Percentiles rank a stretch among this genome's conserved stretches.
Evolutionary conservation across 2,888 invertebrate genomes (phyloP).

Genomic region (Neoascia interrupta): DNA sequence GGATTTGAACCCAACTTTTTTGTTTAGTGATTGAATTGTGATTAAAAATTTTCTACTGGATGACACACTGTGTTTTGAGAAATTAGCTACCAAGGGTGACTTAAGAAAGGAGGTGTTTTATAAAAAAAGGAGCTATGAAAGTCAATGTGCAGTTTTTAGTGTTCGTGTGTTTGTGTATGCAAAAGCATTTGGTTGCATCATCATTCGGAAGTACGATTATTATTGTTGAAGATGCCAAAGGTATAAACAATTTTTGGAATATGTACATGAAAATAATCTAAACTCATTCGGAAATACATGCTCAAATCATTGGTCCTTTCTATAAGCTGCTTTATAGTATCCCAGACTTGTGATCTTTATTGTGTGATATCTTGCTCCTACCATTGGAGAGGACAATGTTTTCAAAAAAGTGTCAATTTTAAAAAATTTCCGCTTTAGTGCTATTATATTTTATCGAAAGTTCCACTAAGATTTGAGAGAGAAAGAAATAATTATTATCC

Average conservation of each 20-base stretch:
- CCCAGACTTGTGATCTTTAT: too few species aligned
- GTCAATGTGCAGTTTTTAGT: slow-evolving; percentile 40
- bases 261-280: too few species aligned
- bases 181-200: slow-evolving; percentile 42
- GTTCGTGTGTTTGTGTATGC: slow-evolving; percentile 36
- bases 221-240: slow-evolving; percentile 80
- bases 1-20: slow-evolving; percentile 26
- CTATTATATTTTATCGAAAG: too few species aligned
- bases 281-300: too few species aligned
- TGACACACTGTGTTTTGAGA: slow-evolving; percentile 1
- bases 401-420: too few species aligned
- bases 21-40: slow-evolving; percentile 6
- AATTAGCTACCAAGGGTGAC: neutral
- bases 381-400: too few species aligned
- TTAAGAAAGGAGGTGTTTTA: neutral
- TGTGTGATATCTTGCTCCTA: too few species aligned
- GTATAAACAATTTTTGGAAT: slow-evolving; percentile 73
- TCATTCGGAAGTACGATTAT: slow-evolving; percentile 77
- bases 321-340: too few species aligned
- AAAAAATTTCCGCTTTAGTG: too few species aligned
- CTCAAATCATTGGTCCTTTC: too few species aligned
- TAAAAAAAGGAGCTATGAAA: slow-evolving; percentile 20
- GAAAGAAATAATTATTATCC: too few species aligned
- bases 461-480: too few species aligned
- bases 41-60: neutral